These are phyloP conservation scores for Invenusta paracnida DNA, from an alignment of 2,888 invertebrate species.

Conservation along the genomic window DNA sequence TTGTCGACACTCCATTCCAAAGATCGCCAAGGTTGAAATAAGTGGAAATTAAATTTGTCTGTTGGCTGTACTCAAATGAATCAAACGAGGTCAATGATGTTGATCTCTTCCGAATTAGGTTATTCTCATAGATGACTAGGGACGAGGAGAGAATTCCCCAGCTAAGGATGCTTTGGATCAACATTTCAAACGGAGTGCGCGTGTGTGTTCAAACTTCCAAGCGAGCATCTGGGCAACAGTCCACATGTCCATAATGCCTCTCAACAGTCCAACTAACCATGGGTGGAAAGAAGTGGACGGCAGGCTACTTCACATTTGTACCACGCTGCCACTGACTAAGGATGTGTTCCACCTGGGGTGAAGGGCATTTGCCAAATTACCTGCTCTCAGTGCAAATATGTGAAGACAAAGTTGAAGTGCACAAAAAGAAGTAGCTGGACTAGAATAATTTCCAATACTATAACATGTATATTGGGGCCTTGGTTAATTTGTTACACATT, in stretches of 20 bases:
- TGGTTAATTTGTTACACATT: too few relatives aligned
- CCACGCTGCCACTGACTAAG: constrained; percentile 41
- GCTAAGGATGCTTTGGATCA: constrained; percentile 41
- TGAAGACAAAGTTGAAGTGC: constrained; percentile 37
- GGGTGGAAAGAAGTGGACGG: constrained; percentile 40
- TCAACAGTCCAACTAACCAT: constrained; percentile 39
- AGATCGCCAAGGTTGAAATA: constrained; percentile 28
- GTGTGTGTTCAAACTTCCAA: too few relatives aligned
- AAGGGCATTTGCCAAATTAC: constrained; percentile 34
- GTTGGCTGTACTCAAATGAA: constrained; percentile 21
- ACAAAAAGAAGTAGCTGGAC: constrained; percentile 19
- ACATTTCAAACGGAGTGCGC: constrained; percentile 43
- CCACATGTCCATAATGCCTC: constrained; percentile 38
- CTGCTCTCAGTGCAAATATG: constrained; percentile 40
- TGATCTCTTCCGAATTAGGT: constrained; percentile 37
- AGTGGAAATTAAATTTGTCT: background rate
- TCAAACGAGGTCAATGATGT: constrained; percentile 15
- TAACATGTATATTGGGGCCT: too few relatives aligned
- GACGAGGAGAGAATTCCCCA: constrained; percentile 43
- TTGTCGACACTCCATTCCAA: constrained; percentile 35
- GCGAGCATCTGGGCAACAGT: constrained; percentile 42
- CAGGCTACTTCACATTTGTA: constrained; percentile 42
- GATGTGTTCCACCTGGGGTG: constrained; percentile 41
- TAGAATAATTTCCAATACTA: constrained; percentile 21
- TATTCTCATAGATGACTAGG: constrained; percentile 40